Evolutionary conservation across 2,888 invertebrate genomes (phyloP).

Genomic region (Bembecia ichneumoniformis): DNA sequence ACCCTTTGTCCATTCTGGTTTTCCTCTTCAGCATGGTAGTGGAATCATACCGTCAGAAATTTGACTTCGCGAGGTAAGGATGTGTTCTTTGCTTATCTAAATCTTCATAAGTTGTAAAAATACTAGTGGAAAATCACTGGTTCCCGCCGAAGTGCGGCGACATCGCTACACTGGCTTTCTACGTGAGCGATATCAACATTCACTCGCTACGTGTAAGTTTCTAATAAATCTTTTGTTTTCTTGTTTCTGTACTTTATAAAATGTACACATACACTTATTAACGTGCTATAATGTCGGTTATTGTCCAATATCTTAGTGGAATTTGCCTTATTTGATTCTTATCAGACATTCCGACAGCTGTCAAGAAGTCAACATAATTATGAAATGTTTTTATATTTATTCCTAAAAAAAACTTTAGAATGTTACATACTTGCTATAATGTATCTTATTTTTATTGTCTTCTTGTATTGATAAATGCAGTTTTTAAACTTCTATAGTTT

Average conservation of each 20-base stretch:
- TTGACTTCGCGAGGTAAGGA: conserved; percentile 76
- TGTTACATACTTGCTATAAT: background rate
- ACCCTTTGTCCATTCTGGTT: conserved; percentile 76
- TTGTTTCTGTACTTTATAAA: conserved; percentile 2
- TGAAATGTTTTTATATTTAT: background rate
- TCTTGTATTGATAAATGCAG: no score
- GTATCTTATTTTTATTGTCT: background rate
- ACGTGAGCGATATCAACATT: conserved; percentile 54
- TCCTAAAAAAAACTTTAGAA: background rate
- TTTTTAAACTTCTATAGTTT: no score
- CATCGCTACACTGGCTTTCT: conserved; percentile 60
- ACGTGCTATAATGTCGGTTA: no score
- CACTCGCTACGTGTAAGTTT: conserved; percentile 65
- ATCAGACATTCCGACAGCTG: background rate
- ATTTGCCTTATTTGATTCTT: no score
- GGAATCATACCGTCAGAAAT: conserved; percentile 74
- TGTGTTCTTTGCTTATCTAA: conserved; percentile 29
- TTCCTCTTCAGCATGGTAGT: conserved; percentile 79
- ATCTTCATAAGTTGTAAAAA: conserved; percentile 24
- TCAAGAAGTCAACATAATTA: background rate
- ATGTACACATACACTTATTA: no score
- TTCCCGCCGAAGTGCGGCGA: conserved; percentile 41
- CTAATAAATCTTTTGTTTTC: conserved; percentile 46
- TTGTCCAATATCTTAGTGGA: no score
- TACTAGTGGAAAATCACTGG: conserved; percentile 58